phyloP scores from a whole-genome alignment of 2,113 vertebrate genomes.

The Indicator maculatus region DNA sequence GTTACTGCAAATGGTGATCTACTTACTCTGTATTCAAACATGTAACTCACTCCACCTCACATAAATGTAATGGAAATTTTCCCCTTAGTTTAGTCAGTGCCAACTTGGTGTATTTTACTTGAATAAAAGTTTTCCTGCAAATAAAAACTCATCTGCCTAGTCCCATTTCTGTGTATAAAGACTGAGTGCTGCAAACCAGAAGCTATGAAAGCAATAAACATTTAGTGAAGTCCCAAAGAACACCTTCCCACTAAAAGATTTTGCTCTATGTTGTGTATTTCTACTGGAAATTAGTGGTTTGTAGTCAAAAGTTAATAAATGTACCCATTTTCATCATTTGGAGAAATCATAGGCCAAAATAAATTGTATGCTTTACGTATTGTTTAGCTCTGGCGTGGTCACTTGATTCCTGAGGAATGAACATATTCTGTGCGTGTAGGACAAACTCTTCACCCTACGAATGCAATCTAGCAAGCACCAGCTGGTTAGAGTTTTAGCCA shows the following conservation, averaged over 20 bases:
- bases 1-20: not conserved
- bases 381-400: slow-evolving; percentile 73
- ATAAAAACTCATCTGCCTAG: not conserved
- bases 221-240: not conserved
- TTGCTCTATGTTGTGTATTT: slow-evolving; percentile 12
- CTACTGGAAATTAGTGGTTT: not conserved
- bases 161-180: not conserved
- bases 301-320: slow-evolving; percentile 45
- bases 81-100: not conserved
- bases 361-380: slow-evolving; percentile 61
- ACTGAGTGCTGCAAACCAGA: not conserved
- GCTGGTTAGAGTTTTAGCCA: slow-evolving; percentile 68
- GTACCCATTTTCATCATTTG: slow-evolving; percentile 75
- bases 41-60: not conserved
- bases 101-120: not conserved
- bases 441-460: slow-evolving; percentile 74
- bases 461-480: slow-evolving; percentile 72
- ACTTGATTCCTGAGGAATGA: slow-evolving; percentile 77
- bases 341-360: slow-evolving; percentile 66
- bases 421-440: slow-evolving; percentile 44
- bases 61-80: not conserved
- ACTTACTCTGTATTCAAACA: not conserved
- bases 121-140: not conserved
- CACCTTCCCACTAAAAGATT: not conserved
- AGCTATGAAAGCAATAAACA: not conserved